These are phyloP conservation scores for Falco punctatus DNA, from an alignment of 2,113 vertebrate species.

Conservation along the genomic window DNA sequence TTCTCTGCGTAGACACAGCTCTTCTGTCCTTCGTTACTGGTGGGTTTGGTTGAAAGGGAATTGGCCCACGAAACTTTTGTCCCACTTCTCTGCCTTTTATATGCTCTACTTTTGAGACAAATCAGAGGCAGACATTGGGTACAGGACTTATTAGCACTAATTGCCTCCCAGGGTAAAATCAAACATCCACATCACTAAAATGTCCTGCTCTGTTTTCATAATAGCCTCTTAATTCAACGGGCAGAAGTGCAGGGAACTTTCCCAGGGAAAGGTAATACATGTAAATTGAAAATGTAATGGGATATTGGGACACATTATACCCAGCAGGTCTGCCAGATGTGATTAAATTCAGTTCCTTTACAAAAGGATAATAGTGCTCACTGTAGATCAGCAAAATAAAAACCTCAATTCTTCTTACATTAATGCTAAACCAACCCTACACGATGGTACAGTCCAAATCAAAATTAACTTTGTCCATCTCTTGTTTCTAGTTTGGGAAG, in stretches of 20 bases:
- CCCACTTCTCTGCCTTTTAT: background rate
- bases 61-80: background rate
- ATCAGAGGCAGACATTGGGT: background rate
- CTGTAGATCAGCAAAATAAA: constrained; percentile 19
- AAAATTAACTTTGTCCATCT: background rate
- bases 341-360: constrained; percentile 45
- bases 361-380: background rate
- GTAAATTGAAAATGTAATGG: constrained; percentile 66
- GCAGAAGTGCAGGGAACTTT: constrained; percentile 29
- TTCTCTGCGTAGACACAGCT: background rate
- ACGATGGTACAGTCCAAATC: background rate
- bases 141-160: constrained; percentile 33
- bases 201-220: constrained; percentile 51
- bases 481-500: background rate
- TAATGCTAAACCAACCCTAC: background rate
- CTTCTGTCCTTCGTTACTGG: background rate
- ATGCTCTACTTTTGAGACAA: background rate
- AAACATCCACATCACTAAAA: background rate
- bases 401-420: background rate
- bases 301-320: constrained; percentile 43
- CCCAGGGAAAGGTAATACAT: constrained; percentile 51
- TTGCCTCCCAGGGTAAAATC: constrained; percentile 53
- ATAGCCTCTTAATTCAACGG: constrained; percentile 48
- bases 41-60: background rate
- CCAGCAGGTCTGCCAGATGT: constrained; percentile 46